Percentiles rank a stretch among this genome's conserved stretches.
Conservation (phyloP, 2,797 vertebrate genomes). For the Scolopax rusticola region DNA sequence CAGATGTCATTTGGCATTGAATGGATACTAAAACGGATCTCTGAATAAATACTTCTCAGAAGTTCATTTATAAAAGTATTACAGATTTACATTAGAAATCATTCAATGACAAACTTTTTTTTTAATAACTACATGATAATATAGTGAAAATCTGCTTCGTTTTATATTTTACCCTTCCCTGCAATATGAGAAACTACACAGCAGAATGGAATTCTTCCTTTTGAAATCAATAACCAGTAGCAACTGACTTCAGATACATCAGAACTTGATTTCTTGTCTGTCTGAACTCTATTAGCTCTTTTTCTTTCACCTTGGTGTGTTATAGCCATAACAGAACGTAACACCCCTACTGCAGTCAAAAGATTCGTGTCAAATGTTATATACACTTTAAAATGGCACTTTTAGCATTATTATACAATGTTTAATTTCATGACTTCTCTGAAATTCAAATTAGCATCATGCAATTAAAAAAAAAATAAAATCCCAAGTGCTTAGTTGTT, state of each 20-base stretch:
- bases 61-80: constrained; percentile 3
- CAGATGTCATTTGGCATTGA: constrained; percentile 6
- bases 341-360: background rate
- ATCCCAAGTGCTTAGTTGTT: constrained; percentile 21
- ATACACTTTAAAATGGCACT: background rate
- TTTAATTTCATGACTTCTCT: background rate
- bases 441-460: constrained; percentile 18
- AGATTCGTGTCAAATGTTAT: background rate
- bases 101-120: background rate
- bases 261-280: background rate
- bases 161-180: background rate
- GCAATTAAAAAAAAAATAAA: background rate
- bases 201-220: background rate
- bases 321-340: background rate
- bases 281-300: background rate
- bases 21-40: constrained; percentile 15
- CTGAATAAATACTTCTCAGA: constrained; percentile 8
- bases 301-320: background rate
- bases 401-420: background rate
- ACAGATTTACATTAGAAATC: constrained; percentile 4
- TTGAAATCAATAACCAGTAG: background rate
- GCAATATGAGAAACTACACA: background rate
- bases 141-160: background rate
- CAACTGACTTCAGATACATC: background rate
- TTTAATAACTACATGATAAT: background rate